Conservation (phyloP, 2,888 invertebrate species). For the Machimus atricapillus region DNA sequence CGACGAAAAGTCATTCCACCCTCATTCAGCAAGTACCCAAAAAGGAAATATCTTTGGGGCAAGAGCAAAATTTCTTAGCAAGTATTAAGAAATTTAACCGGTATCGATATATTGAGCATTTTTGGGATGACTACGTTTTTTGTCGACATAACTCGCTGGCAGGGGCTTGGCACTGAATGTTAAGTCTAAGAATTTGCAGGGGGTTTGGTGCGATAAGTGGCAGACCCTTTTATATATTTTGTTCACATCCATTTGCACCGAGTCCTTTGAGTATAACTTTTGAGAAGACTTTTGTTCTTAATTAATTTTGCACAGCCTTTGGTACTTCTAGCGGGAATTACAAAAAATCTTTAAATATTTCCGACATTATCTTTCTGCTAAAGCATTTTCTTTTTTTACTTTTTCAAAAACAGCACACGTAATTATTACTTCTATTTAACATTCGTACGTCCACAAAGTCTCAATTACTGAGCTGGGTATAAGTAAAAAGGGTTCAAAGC, state of each 20-base stretch:
- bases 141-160: neutral
- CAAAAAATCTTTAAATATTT: neutral
- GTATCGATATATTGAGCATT: neutral
- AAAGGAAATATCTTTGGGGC: constrained; percentile 1
- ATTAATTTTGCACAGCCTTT: neutral
- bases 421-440: neutral
- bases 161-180: neutral
- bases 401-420: neutral
- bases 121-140: constrained; percentile 7
- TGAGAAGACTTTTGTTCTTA: neutral
- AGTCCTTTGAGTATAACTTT: neutral
- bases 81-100: neutral
- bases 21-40: neutral
- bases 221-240: neutral
- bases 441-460: neutral
- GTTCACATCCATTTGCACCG: neutral
- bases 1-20: neutral
- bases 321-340: neutral
- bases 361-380: neutral
- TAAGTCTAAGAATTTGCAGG: neutral
- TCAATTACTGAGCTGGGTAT: neutral
- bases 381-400: neutral
- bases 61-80: neutral
- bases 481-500: neutral
- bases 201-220: neutral